Base-by-base conservation (phyloP, 2,797 vertebrate species). In the Phataginus tetradactyla region DNA sequence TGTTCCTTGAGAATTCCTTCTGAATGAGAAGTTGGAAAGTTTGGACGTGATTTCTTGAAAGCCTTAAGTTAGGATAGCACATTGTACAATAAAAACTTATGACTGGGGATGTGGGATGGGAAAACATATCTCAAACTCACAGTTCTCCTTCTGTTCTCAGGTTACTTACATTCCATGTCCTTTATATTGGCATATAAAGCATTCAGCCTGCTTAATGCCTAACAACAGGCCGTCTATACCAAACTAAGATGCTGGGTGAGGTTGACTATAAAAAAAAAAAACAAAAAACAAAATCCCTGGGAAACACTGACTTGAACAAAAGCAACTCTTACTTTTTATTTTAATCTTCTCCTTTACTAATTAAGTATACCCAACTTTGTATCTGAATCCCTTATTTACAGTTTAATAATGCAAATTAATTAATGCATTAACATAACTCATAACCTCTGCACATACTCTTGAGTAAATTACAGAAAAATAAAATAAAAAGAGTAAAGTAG, bases 281-380 rank as follows among this genome's bases (percentile, higher is more conserved):
- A 8, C 7, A 45, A 45, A 10, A 45, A 94, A 93, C 53, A 68
- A 83, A 92, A 69, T 37, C 84, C 86, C 27, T 27, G 72, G 64
- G 42, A 91, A 91, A 95, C 42, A 78, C 7, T 5, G 59, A 72
- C 37, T 49, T n/a, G 10, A 96, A 75, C 6, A 86, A 75, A 88
- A 72, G 69, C 42, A 90, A 93, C 37, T 45, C 64, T 86, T 45
- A 91, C 42, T 89, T 90, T 45, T 63, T 53, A 64, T 59, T 91
- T 74, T 45, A 34, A 57, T 71, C 45, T 91, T 88, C 87, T 90
- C 75, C 80, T 79, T 92, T 71, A 71, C 78, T 81, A 90, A 87
- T 78, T 75, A 79, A 59, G 64, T 55, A 42, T 34, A 55, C 63
- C 59, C 86, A 92, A 86, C 45, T 88, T 63, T 20, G 18, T 29